These are phyloP conservation scores for Clistopyga incitator DNA, from an alignment of 2,888 invertebrate species.

Conservation along the genomic window DNA sequence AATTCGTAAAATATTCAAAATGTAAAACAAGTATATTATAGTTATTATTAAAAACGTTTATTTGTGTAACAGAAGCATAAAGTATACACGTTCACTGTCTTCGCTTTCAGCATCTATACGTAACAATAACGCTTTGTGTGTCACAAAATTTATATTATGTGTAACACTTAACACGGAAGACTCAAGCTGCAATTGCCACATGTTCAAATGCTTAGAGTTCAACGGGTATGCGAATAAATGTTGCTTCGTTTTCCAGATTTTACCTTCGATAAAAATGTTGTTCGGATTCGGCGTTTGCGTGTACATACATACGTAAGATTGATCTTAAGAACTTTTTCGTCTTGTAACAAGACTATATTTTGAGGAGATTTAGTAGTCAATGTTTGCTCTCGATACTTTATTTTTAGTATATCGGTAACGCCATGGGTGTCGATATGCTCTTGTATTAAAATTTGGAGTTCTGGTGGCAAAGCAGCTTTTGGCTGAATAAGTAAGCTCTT, in stretches of 20 bases:
- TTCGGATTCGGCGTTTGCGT: neutral
- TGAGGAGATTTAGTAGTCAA: neutral
- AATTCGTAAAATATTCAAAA: neutral
- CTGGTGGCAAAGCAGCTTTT: constrained; percentile 2
- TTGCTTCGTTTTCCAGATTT: neutral
- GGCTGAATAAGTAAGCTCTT: neutral
- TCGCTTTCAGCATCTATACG: constrained; percentile 2
- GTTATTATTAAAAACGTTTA: neutral
- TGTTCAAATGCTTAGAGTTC: neutral
- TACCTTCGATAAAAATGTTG: neutral
- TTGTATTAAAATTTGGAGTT: neutral
- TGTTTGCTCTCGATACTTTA: neutral
- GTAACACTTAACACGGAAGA: neutral
- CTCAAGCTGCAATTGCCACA: constrained; percentile 4
- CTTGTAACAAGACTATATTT: constrained; percentile 1
- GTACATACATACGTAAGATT: neutral
- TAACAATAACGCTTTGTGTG: constrained; percentile 4
- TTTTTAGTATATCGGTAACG: neutral
- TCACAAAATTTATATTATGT: neutral
- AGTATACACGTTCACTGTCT: neutral
- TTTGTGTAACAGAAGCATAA: neutral
- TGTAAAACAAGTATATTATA: neutral
- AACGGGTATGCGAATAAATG: neutral
- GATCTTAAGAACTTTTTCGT: neutral
- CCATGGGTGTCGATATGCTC: neutral